These are phyloP conservation scores for Porites divaricata DNA, from an alignment of 92 coral and sea anemone genomes.

Conservation along the genomic window DNA sequence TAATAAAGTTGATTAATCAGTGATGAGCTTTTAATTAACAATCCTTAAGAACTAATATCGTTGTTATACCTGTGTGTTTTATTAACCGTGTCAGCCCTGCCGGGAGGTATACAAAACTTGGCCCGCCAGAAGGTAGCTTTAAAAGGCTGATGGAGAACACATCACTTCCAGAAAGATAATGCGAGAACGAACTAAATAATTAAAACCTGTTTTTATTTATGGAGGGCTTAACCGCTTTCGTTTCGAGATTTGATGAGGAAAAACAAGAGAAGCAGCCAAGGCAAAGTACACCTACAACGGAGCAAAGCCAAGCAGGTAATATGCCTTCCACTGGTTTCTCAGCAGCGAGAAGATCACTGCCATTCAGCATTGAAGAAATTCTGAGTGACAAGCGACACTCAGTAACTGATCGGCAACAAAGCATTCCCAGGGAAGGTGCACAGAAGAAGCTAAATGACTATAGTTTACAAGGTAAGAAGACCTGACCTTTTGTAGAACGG, in stretches of 20 bases:
- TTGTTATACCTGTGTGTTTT: conserved; percentile 51
- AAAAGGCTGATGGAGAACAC: neutral
- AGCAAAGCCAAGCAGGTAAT: conserved; percentile 8
- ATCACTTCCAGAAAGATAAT: neutral
- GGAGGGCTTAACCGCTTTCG: conserved; percentile 94
- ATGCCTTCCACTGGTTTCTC: conserved; percentile 8
- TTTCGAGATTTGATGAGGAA: conserved; percentile 79
- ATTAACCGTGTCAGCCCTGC: conserved; percentile 42
- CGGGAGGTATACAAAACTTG: neutral
- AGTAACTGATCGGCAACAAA: neutral
- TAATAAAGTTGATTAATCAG: conserved; percentile 83
- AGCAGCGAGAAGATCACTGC: conserved; percentile 24
- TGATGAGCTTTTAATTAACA: conserved; percentile 85
- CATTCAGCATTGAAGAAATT: conserved; percentile 87
- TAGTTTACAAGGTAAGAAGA: conserved; percentile 22
- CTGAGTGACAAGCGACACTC: conserved; percentile 57
- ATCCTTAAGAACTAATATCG: conserved; percentile 49
- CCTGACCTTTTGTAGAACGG: too few species aligned
- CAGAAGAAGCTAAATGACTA: neutral
- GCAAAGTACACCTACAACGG: neutral
- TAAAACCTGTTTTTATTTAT: conserved; percentile 30
- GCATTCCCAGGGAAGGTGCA: neutral
- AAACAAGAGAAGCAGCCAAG: conserved; percentile 9
- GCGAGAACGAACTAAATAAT: conserved; percentile 20
- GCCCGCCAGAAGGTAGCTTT: neutral